Percentiles rank a stretch among this genome's conserved stretches.
phyloP scores from a whole-genome alignment of 2,113 vertebrate genomes.

The Hemiprocne comata region DNA sequence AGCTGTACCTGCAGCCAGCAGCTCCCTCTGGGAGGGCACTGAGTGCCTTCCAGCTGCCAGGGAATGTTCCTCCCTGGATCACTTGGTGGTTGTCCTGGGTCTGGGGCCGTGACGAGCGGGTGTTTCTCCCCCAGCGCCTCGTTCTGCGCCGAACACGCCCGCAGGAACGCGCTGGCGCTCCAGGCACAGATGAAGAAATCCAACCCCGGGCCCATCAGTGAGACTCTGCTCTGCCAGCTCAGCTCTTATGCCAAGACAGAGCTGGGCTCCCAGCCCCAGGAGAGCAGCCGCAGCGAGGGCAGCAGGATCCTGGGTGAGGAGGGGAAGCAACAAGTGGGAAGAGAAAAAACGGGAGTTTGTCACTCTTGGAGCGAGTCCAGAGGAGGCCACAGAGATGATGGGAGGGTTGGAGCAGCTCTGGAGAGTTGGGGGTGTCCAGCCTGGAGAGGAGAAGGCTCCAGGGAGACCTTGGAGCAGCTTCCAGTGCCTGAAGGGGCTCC shows the following conservation, averaged over 20 bases:
- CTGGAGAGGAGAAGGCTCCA: no score
- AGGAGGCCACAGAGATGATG: no score
- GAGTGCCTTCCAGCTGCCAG: no score
- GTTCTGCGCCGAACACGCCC: conserved; percentile 91
- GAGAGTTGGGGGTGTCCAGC: no score
- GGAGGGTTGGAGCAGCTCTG: no score
- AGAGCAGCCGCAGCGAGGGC: conserved; percentile 85
- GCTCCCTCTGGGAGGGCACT: no score
- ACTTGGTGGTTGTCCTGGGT: not conserved
- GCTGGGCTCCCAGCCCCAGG: conserved; percentile 73
- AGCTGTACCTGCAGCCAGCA: not conserved
- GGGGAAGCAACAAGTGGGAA: not conserved
- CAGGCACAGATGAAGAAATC: conserved; percentile 91
- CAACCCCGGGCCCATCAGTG: conserved; percentile 80
- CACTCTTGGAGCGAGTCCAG: no score
- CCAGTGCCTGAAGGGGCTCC: no score
- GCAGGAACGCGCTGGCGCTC: conserved; percentile 86
- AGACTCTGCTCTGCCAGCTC: conserved; percentile 90
- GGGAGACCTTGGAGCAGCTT: no score
- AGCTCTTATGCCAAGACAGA: conserved; percentile 87
- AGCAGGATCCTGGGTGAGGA: conserved; percentile 86
- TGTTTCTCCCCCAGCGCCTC: conserved; percentile 73
- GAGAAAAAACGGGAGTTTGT: no score
- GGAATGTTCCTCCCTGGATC: no score
- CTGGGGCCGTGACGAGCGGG: accelerated